Base-by-base conservation (phyloP, 2,888 invertebrate genomes). In the Oxyscelio sp. region DNA sequence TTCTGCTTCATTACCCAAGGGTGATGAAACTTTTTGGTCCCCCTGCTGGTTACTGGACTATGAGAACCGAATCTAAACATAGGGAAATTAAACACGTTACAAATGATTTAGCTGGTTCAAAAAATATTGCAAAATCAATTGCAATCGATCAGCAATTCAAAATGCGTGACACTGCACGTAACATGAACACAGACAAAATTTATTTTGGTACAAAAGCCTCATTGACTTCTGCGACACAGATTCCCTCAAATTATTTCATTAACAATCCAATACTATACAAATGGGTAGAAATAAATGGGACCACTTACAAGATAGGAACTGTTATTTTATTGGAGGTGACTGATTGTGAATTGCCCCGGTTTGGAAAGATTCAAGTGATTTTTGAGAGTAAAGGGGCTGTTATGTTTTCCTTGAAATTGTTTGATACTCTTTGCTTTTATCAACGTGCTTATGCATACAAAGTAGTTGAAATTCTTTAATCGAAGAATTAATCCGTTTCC, bases 11-110 rank as follows among this genome's bases (percentile, higher is more conserved):
- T 38, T 79, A 79, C 22, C 24, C 40, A 2, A 61, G 45, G n/a
- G 52, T 71, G 0, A 71, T 71, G 13, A 19, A 2, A 27, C 13
- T 63, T n/a, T 71, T 71, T 50, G 71, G 80, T 17, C 65, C 79
- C 17, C 38, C 56, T 9, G 15, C 19, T n/a, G 19, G 43, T 6
- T 77, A 59, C 34, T 68, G 66, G 58, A 68, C 77, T 24, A 77
- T 77, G 68, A 61, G 77, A 4, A 40, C 54, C 19, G 77, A 77
- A 15, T 66, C 66, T 19, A 77, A 77, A 43, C 77, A 77, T 19
- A 50, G 77, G 2, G 50, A 66, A 6, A 48, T 77, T 24, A 77
- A 77, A 61, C 24, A 21, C 13, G 27, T 68, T 1, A 50, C 65
- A 27, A 68, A 66, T 19, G 27, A 38, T 21, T 50, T 77, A 11